phyloP scores from a whole-genome alignment of 2,113 vertebrate species.

The Polyodon spathula region DNA sequence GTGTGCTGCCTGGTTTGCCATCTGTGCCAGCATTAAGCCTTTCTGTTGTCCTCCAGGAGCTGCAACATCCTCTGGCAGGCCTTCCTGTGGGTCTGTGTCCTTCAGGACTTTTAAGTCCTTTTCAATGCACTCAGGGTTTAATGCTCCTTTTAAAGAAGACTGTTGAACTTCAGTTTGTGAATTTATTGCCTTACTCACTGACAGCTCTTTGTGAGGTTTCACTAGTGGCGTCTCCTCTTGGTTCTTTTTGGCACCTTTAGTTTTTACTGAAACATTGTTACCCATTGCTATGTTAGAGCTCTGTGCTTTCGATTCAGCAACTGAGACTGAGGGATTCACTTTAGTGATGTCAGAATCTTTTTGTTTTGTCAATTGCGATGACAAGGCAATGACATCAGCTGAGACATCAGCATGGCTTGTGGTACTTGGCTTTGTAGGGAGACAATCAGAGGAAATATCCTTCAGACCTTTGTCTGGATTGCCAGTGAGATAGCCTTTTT shows the following conservation, averaged over 20 bases:
- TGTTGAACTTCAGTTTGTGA: slow-evolving; percentile 19
- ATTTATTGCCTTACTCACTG: neutral
- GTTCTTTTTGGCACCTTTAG: neutral
- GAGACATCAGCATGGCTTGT: slow-evolving; percentile 10
- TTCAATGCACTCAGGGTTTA: slow-evolving; percentile 15
- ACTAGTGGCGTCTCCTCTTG: slow-evolving; percentile 16
- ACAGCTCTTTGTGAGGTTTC: slow-evolving; percentile 15
- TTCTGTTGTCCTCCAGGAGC: slow-evolving; percentile 28
- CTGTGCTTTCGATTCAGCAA: slow-evolving; percentile 7
- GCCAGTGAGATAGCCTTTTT: too few relatives aligned
- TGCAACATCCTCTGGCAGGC: slow-evolving; percentile 18
- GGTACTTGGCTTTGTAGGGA: slow-evolving; percentile 12
- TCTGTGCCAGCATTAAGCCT: slow-evolving; percentile 24
- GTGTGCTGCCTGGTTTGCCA: slow-evolving; percentile 30
- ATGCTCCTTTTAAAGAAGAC: slow-evolving; percentile 20
- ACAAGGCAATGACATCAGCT: slow-evolving; percentile 15
- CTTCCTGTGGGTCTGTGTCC: slow-evolving; percentile 24
- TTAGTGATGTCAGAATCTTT: slow-evolving; percentile 13
- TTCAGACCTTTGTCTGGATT: too few relatives aligned
- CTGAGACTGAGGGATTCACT: neutral
- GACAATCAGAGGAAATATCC: slow-evolving; percentile 15
- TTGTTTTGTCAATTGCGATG: slow-evolving; percentile 25
- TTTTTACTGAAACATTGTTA: neutral
- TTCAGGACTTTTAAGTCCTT: slow-evolving; percentile 23
- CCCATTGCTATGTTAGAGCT: neutral